Percentiles rank a stretch among this genome's conserved stretches.
Conservation (phyloP, 2,888 invertebrate genomes). For the Drosophila prostipennis region DNA sequence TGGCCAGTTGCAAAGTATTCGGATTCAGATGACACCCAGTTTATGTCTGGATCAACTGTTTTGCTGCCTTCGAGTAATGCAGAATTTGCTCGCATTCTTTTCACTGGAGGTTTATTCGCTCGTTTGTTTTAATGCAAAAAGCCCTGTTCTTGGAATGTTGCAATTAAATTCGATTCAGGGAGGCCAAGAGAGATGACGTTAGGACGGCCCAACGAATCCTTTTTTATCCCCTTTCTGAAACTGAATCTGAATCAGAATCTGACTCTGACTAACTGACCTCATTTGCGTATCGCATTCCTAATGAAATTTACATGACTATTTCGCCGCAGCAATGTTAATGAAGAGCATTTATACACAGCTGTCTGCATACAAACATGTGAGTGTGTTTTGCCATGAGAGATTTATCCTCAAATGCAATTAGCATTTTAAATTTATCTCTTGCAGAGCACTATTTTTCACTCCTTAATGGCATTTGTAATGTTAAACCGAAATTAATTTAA, state of each 20-base stretch:
- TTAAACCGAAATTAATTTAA: constrained; percentile 52
- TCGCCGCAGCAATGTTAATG: constrained; percentile 38
- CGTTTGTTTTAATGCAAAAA: constrained; percentile 23
- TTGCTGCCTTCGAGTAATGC: constrained; percentile 12
- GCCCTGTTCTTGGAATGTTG: constrained; percentile 30
- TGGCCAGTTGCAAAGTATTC: constrained; percentile 16
- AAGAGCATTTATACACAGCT: constrained; percentile 39
- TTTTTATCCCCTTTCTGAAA: neutral
- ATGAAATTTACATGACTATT: constrained; percentile 44
- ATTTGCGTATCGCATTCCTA: constrained; percentile 45
- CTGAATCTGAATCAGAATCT: neutral
- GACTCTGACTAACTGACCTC: constrained; percentile 38
- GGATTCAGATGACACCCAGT: constrained; percentile 35
- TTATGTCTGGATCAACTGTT: constrained; percentile 38
- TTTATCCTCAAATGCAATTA: constrained; percentile 70
- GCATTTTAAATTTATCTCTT: constrained; percentile 60
- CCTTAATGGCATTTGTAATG: constrained; percentile 51
- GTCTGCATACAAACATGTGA: neutral
- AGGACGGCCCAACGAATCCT: constrained; percentile 6
- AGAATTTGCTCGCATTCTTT: constrained; percentile 11
- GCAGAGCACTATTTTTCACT: constrained; percentile 41
- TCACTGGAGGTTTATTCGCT: constrained; percentile 31
- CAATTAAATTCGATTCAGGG: constrained; percentile 35
- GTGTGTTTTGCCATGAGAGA: constrained; percentile 35
- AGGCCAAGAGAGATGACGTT: neutral